Evolutionary conservation across 2,888 invertebrate species (phyloP).

Genomic region (Lithophane ornitopus): DNA sequence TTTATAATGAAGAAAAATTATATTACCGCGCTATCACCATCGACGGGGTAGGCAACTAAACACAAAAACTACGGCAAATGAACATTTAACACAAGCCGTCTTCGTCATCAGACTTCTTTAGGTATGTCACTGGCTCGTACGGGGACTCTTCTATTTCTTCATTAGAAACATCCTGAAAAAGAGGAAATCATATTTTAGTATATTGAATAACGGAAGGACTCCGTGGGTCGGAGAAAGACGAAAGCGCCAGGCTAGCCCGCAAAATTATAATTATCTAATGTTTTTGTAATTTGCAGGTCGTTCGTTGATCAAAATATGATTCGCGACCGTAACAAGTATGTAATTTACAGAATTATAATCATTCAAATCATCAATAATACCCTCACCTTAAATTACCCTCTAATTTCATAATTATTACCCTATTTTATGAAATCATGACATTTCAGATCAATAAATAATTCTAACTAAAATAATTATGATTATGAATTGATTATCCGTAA

Average conservation of each 20-base stretch:
- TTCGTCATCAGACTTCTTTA: slow-evolving; percentile 73
- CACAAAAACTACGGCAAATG: background rate
- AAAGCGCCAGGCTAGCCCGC: background rate
- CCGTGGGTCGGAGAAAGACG: background rate
- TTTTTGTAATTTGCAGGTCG: background rate
- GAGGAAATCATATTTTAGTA: background rate
- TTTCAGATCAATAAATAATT: too few species aligned
- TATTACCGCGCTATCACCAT: slow-evolving; percentile 31
- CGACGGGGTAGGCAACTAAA: slow-evolving; percentile 22
- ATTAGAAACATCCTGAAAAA: slow-evolving; percentile 29
- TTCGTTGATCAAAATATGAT: background rate
- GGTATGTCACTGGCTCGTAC: slow-evolving; percentile 57
- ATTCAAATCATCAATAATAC: too few species aligned
- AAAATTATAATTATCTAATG: background rate
- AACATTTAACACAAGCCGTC: slow-evolving; percentile 70
- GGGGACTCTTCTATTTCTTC: slow-evolving; percentile 59
- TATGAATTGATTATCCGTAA: too few species aligned
- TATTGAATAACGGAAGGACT: background rate
- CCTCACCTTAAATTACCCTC: too few species aligned
- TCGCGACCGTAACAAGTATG: too few species aligned
- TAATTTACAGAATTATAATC: background rate
- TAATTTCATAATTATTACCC: too few species aligned
- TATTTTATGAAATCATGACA: too few species aligned
- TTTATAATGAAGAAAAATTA: background rate
- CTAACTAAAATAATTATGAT: too few species aligned